Percentiles rank a stretch among this genome's conserved stretches.
Conservation (phyloP, 30 jellyfish, hydroid and myxozoan species). For the Chrysaora quinquecirrha region DNA sequence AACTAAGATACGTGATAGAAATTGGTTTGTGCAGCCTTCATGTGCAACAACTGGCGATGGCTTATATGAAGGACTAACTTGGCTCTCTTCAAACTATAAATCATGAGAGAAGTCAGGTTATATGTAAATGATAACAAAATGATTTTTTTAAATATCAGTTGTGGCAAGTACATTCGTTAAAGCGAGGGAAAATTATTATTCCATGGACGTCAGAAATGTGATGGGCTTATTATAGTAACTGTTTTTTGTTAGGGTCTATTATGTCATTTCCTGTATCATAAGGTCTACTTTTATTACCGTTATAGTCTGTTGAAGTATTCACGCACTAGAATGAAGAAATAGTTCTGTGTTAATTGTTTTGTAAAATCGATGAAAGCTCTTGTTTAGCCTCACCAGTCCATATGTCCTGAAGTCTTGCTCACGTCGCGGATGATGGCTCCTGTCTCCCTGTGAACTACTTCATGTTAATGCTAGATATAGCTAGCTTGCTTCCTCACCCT, state of each 20-base stretch:
- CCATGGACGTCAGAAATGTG: background rate
- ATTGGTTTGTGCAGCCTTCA: conserved; percentile 99
- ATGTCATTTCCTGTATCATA: conserved; percentile 5
- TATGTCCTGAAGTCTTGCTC: no score
- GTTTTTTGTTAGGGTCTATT: conserved; percentile 3
- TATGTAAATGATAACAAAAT: conserved; percentile 37
- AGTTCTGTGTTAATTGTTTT: background rate
- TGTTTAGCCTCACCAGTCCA: no score
- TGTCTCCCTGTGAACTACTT: no score
- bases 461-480: no score
- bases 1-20: conserved; percentile 92
- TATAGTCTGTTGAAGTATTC: background rate
- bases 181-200: background rate
- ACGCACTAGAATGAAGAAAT: background rate
- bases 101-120: conserved; percentile 64
- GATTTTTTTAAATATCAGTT: conserved; percentile 33
- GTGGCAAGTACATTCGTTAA: conserved; percentile 3
- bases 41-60: conserved; percentile 99
- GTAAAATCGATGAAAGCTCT: no score
- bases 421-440: no score
- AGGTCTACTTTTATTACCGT: background rate
- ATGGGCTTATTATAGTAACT: conserved; percentile 8
- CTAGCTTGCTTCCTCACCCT: no score
- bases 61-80: conserved; percentile 97
- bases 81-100: conserved; percentile 97